Conservation (phyloP, 2,888 invertebrate species). For the Lepeophtheirus nordmannii region DNA sequence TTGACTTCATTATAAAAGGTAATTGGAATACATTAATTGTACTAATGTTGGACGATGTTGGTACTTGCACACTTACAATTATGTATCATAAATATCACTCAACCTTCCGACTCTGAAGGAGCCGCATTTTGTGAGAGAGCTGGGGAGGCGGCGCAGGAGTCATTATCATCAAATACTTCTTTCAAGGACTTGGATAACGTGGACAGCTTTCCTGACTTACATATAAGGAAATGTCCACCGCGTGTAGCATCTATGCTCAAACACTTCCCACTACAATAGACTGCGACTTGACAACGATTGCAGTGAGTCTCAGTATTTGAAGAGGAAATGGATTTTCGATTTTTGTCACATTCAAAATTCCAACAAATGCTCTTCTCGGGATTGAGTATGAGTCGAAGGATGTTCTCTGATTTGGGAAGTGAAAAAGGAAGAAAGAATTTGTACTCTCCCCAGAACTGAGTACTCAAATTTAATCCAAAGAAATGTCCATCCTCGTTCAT, state of each 20-base stretch:
- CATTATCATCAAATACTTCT: background rate
- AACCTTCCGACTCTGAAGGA: too few species aligned
- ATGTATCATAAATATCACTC: too few species aligned
- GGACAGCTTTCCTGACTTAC: background rate
- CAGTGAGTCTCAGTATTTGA: background rate
- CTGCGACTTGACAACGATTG: background rate
- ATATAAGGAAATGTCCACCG: background rate
- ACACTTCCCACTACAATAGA: background rate
- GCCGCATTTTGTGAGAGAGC: too few species aligned
- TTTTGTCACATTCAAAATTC: background rate
- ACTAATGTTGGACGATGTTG: too few species aligned
- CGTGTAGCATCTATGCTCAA: background rate
- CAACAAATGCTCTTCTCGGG: background rate
- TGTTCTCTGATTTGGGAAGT: background rate
- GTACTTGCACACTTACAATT: too few species aligned
- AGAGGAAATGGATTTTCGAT: background rate
- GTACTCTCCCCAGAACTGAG: background rate
- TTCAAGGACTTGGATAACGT: background rate
- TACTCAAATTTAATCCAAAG: background rate
- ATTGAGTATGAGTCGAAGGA: background rate
- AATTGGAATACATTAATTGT: too few species aligned
- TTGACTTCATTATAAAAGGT: too few species aligned
- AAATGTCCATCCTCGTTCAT: background rate
- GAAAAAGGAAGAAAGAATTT: background rate
- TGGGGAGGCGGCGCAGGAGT: too few species aligned